Evolutionary conservation across 2,113 vertebrate genomes (phyloP).

Genomic region (Pica pica): DNA sequence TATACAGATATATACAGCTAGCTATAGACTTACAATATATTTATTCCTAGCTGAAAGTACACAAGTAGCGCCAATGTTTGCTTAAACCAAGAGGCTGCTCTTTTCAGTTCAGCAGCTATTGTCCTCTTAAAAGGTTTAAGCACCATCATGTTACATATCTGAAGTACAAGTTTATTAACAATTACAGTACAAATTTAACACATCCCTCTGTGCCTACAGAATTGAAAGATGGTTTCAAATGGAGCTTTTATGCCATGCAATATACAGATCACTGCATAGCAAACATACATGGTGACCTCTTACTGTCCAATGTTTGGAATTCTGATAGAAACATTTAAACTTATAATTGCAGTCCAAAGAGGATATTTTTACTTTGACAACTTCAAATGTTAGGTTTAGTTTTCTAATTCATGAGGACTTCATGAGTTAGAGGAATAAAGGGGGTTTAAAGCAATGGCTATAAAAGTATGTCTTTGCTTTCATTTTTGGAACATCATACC

Average conservation of each 20-base stretch:
- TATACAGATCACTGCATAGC: background rate
- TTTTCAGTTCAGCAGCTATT: background rate
- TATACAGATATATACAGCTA: background rate
- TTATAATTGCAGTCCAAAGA: background rate
- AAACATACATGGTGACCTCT: background rate
- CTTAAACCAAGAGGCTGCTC: background rate
- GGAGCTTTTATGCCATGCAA: accelerated
- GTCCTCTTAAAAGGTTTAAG: background rate
- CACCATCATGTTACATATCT: background rate
- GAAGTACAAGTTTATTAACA: background rate
- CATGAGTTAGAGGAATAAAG: background rate
- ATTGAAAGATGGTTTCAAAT: background rate
- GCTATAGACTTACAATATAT: background rate
- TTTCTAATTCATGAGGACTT: background rate
- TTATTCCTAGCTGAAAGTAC: background rate
- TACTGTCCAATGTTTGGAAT: background rate
- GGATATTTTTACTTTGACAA: background rate
- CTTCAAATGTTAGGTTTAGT: background rate
- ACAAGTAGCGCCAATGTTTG: background rate
- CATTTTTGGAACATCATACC: background rate
- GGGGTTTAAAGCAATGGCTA: background rate
- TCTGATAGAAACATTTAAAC: background rate
- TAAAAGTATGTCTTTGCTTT: background rate
- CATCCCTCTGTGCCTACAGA: background rate
- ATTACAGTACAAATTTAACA: background rate